phyloP scores from a whole-genome alignment of 2,888 invertebrate species.

The Drosophila cognata region DNA sequence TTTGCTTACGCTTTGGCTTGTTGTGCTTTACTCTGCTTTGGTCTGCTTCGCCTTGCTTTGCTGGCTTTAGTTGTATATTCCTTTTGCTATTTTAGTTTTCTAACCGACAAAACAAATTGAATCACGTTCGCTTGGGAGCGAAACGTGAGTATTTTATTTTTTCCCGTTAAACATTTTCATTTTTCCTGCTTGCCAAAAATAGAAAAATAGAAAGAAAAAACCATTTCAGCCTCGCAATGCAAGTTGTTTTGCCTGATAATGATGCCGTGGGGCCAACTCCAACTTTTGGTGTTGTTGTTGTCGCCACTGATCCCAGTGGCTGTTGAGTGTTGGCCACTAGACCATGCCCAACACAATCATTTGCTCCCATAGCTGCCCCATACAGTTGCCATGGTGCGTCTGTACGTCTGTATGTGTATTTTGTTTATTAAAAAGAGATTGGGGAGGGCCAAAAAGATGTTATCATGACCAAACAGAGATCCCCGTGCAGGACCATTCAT shows the following conservation, averaged over 20 bases:
- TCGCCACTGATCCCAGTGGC: conserved; percentile 40
- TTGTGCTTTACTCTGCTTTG: conserved; percentile 42
- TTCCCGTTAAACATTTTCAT: conserved; percentile 77
- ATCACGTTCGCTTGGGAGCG: conserved; percentile 79
- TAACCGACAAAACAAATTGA: conserved; percentile 82
- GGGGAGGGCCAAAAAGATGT: conserved; percentile 62
- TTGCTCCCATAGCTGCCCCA: conserved; percentile 36
- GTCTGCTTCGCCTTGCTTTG: conserved; percentile 35
- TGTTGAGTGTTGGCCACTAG: conserved; percentile 62
- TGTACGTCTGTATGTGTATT: conserved; percentile 20
- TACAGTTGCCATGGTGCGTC: conserved; percentile 6
- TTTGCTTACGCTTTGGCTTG: conserved; percentile 53
- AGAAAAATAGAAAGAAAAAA: conserved; percentile 14
- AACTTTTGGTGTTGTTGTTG: conserved; percentile 33
- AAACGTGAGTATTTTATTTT: conserved; percentile 82
- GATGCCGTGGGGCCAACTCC: conserved; percentile 66
- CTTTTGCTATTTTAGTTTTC: conserved; percentile 78
- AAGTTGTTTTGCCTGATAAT: conserved; percentile 74
- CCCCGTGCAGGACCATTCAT: conserved; percentile 61
- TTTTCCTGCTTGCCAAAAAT: conserved; percentile 61
- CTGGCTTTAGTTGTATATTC: conserved; percentile 60
- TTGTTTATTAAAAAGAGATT: conserved; percentile 79
- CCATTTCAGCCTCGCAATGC: conserved; percentile 46
- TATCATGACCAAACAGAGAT: conserved; percentile 60
- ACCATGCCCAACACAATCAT: conserved; percentile 67